These are phyloP conservation scores for Meiosimyza platycephala DNA, from an alignment of 2,888 invertebrate genomes.

Conservation along the genomic window DNA sequence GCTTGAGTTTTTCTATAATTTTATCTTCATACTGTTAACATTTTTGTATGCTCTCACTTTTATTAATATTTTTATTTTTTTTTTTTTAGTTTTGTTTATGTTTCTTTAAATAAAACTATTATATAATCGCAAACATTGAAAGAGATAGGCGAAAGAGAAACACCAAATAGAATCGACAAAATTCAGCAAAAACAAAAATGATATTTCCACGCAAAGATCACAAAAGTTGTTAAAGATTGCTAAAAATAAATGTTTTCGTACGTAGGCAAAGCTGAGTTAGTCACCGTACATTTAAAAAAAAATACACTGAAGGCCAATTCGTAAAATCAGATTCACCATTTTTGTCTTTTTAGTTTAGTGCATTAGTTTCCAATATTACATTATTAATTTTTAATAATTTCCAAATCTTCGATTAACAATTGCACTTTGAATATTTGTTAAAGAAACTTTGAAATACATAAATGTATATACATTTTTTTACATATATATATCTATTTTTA, in stretches of 20 bases:
- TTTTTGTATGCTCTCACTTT: no score
- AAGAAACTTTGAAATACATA: neutral
- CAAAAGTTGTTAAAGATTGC: slow-evolving; percentile 34
- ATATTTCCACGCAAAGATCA: slow-evolving; percentile 13
- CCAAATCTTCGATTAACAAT: no score
- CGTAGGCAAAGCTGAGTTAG: slow-evolving; percentile 40
- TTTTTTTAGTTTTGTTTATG: neutral
- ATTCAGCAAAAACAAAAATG: slow-evolving; percentile 41
- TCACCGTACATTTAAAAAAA: neutral
- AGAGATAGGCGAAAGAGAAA: slow-evolving; percentile 1
- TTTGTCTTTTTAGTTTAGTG: no score
- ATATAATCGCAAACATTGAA: neutral
- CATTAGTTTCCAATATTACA: no score
- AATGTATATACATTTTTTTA: slow-evolving; percentile 2
- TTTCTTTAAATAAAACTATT: neutral
- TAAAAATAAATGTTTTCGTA: slow-evolving; percentile 44
- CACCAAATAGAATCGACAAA: slow-evolving; percentile 10
- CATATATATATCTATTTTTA: neutral
- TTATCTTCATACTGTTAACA: no score
- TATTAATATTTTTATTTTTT: neutral
- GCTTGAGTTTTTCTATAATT: no score
- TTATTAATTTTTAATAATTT: no score
- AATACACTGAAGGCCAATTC: no score
- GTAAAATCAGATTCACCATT: no score
- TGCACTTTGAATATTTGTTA: neutral